phyloP scores from a whole-genome alignment of 2,797 vertebrate genomes.

The Phrynocephalus guinanensis region DNA sequence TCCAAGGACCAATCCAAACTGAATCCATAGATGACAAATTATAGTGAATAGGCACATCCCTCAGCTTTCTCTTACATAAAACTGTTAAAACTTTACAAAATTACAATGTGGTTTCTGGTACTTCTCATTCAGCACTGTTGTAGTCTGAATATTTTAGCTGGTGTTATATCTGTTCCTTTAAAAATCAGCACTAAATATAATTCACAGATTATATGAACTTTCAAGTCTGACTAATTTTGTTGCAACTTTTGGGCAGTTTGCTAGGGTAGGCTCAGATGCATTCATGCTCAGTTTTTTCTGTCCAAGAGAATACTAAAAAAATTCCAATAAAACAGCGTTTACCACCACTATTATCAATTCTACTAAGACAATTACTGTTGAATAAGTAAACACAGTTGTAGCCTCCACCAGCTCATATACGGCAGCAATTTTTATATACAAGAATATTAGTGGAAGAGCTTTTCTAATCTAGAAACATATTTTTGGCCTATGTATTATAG shows the following conservation, averaged over 20 bases:
- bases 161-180: conserved; percentile 43
- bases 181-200: conserved; percentile 53
- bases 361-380: conserved; percentile 32
- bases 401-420: conserved; percentile 42
- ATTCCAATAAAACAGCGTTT: conserved; percentile 17
- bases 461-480: neutral
- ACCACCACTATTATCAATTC: conserved; percentile 45
- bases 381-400: conserved; percentile 25
- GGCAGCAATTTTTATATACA: conserved; percentile 44
- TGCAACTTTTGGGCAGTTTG: conserved; percentile 42
- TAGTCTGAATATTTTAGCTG: conserved; percentile 39
- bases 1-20: neutral
- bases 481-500: neutral
- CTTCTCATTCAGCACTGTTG: conserved; percentile 9
- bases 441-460: conserved; percentile 26
- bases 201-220: conserved; percentile 24
- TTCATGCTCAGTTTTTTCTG: conserved; percentile 45
- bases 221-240: conserved; percentile 34
- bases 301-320: conserved; percentile 22
- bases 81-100: conserved; percentile 4
- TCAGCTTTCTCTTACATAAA: neutral
- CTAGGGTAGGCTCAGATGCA: conserved; percentile 7
- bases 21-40: neutral
- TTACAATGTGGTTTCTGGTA: neutral
- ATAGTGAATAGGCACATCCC: neutral